Base-by-base conservation (phyloP, 2,888 invertebrate species). In the Halictus ligatus region DNA sequence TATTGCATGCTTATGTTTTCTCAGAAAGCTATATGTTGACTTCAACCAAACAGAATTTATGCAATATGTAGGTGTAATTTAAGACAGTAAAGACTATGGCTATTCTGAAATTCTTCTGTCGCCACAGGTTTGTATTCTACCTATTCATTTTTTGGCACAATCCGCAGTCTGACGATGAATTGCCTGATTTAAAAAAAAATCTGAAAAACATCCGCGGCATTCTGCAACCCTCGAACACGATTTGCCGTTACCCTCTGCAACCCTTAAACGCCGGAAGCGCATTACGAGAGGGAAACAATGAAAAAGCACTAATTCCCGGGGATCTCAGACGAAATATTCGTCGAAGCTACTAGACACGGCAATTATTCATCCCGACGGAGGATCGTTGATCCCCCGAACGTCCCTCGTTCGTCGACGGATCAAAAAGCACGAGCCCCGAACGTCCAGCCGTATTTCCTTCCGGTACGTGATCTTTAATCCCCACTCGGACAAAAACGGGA, bases 391-490 rank as follows among this genome's bases (percentile, higher is more conserved):
- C 21, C 54, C 35, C 54, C 35, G 67, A 67, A 67, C 35, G 67
- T 21, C 69, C 69, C 69, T 69, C 10, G 48, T 73, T 67, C 54
- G 46, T 75, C 75, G 80, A 64, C 80, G 75, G 64, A 84, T 64
- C 74, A 73, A 67, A 50, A 78, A 75, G 67, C 78, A 82, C 73
- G 35, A 67, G 58, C 80, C 60, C n/a, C 40, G 79, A 40, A 71
- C 50, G 50, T 81, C 76, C 77, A 80, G 64, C 77, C 74, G 67
- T 78, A 84, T 88, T 84, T 82, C 75, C 72, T 80, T 77, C 64
- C 54, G 58, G 67, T 75, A 29, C 71, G 50, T 76, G 78, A 84
- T 84, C 87, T 84, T 78, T 88, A 88, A 88, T 87, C 88, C 87
- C 87, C 77, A 87, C 87, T 87, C 81, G 84, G 84, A 84, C 77